These are phyloP conservation scores for Myrmecobius fasciatus DNA, from an alignment of 2,113 vertebrate species.

Conservation along the genomic window DNA sequence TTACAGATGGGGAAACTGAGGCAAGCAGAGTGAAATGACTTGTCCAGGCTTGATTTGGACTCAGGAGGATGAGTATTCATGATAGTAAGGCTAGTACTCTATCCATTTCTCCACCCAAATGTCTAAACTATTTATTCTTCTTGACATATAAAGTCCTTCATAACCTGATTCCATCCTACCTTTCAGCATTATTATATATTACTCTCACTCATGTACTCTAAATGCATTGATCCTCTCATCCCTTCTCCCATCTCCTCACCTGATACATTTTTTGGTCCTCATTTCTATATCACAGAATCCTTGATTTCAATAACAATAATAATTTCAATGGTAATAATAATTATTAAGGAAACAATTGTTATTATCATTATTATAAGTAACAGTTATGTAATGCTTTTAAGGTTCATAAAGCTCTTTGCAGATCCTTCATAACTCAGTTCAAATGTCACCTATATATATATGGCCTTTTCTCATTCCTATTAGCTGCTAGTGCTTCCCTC, in stretches of 20 bases:
- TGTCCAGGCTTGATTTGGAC: too few relatives aligned
- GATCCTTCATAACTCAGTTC: background rate
- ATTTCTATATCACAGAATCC: background rate
- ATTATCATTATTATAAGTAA: background rate
- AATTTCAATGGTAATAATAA: background rate
- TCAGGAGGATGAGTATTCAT: too few relatives aligned
- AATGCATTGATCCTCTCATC: background rate
- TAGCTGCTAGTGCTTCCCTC: background rate
- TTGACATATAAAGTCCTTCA: background rate
- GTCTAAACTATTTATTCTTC: too few relatives aligned
- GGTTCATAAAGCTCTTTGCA: too few relatives aligned
- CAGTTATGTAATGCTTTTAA: background rate
- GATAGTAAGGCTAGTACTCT: too few relatives aligned
- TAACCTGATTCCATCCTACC: background rate
- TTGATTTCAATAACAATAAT: background rate
- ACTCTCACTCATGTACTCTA: background rate
- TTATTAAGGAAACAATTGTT: background rate
- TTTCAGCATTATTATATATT: background rate
- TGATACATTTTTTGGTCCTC: background rate
- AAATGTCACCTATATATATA: background rate
- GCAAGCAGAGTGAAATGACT: too few relatives aligned
- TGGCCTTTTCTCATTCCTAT: background rate
- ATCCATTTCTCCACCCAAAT: too few relatives aligned
- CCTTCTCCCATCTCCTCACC: background rate
- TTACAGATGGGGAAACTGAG: too few relatives aligned